Percentiles rank a stretch among this genome's conserved stretches.
These are phyloP conservation scores for Oncorhynchus kisutch DNA, from an alignment of 2,113 vertebrate species.

Conservation along the genomic window DNA sequence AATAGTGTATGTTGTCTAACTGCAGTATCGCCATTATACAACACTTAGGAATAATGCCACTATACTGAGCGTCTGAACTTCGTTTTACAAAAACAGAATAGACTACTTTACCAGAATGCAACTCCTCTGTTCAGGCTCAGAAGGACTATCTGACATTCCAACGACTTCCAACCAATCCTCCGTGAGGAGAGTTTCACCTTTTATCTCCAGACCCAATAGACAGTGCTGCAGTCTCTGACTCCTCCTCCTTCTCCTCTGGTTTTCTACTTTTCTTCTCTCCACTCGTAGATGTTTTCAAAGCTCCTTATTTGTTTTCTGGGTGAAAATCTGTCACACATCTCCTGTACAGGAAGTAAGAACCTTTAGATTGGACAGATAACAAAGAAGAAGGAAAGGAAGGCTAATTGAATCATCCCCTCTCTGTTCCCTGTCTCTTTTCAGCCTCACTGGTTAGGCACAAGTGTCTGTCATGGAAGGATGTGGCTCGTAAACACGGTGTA, in stretches of 20 bases:
- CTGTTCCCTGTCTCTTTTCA: conserved; percentile 55
- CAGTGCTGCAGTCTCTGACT: neutral
- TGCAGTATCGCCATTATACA: neutral
- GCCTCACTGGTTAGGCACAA: conserved; percentile 87
- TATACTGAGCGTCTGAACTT: neutral
- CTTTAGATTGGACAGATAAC: conserved; percentile 72
- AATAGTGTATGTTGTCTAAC: neutral
- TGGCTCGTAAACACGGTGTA: conserved; percentile 66
- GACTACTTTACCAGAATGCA: neutral
- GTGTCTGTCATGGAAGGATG: conserved; percentile 87
- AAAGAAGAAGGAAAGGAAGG: conserved; percentile 53
- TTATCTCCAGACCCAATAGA: conserved; percentile 25
- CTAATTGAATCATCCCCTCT: conserved; percentile 92
- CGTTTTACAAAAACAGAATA: neutral
- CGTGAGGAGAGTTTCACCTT: conserved; percentile 15
- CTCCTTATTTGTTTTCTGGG: conserved; percentile 72
- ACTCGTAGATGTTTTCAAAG: conserved; percentile 73
- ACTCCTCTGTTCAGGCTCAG: no score
- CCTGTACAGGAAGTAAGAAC: conserved; percentile 80
- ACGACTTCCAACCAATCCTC: neutral
- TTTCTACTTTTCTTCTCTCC: conserved; percentile 71
- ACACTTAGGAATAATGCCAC: conserved; percentile 11
- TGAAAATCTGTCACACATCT: conserved; percentile 76
- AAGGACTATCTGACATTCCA: conserved; percentile 1
- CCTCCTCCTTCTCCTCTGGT: conserved; percentile 10